phyloP scores from a whole-genome alignment of 35 echinoderm and acorn worm species.

The Strongylocentrotus purpuratus region DNA sequence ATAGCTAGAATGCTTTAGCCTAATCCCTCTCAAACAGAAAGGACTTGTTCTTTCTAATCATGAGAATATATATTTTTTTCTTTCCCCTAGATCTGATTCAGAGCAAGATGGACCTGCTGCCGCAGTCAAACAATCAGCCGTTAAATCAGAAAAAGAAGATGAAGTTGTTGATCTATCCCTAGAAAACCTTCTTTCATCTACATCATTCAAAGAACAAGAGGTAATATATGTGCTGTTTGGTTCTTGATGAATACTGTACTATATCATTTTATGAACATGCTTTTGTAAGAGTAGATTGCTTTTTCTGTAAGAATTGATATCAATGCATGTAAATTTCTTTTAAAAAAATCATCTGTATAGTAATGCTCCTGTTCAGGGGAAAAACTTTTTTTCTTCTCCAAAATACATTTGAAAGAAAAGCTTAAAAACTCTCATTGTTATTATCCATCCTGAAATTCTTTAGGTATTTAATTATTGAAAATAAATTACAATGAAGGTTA shows the following conservation, averaged over 20 bases:
- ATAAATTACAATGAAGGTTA: too few species aligned
- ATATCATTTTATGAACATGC: neutral
- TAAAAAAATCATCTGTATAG: neutral
- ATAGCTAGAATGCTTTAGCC: neutral
- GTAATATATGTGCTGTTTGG: slow-evolving; percentile 16
- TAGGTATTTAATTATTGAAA: too few species aligned
- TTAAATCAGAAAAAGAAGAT: neutral
- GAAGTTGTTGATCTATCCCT: slow-evolving; percentile 54
- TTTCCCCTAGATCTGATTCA: neutral
- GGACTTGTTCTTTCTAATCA: neutral
- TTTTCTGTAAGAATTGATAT: neutral
- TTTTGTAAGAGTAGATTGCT: neutral
- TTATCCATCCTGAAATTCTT: too few species aligned
- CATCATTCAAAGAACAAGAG: slow-evolving; percentile 98
- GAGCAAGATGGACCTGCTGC: slow-evolving; percentile 8
- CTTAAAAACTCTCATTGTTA: too few species aligned
- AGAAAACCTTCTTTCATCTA: slow-evolving; percentile 75
- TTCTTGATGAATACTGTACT: neutral
- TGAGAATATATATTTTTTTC: neutral
- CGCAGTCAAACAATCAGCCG: neutral
- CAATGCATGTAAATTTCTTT: neutral
- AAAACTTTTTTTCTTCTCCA: too few species aligned
- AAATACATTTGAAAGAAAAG: too few species aligned
- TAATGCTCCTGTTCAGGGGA: neutral
- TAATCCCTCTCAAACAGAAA: neutral